Evolutionary conservation across 2,113 vertebrate species (phyloP).

Genomic region (Oryzias curvinotus): DNA sequence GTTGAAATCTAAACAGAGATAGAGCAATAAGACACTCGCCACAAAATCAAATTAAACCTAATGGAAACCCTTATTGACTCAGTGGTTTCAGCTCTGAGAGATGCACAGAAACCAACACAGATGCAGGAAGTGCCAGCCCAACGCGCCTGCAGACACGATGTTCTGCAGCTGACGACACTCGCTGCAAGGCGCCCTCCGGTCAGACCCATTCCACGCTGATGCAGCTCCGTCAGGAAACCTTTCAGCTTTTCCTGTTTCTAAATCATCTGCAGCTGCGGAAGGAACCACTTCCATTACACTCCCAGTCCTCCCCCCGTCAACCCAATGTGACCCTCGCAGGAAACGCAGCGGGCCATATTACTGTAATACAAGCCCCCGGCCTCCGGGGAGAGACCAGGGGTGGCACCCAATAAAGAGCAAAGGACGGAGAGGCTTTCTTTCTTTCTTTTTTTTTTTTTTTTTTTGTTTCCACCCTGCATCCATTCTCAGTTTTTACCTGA

Average conservation of each 20-base stretch:
- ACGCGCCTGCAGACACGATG: slow-evolving; percentile 18
- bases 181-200: slow-evolving; percentile 29
- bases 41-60: no score
- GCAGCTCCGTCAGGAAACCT: slow-evolving; percentile 13
- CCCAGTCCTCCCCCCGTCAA: slow-evolving; percentile 33
- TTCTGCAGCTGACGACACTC: slow-evolving; percentile 41
- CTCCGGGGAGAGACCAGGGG: slow-evolving; percentile 29
- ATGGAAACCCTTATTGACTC: no score
- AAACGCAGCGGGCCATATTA: slow-evolving; percentile 50
- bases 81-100: no score
- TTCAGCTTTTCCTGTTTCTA: slow-evolving; percentile 28
- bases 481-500: slow-evolving; percentile 15
- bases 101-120: slow-evolving; percentile 1
- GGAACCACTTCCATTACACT: slow-evolving; percentile 27
- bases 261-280: slow-evolving; percentile 20
- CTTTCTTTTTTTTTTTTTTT: slow-evolving; percentile 21
- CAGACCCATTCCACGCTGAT: slow-evolving; percentile 27
- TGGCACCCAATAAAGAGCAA: slow-evolving; percentile 21
- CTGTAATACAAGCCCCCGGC: slow-evolving; percentile 50
- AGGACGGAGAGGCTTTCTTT: slow-evolving; percentile 25
- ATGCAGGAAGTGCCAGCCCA: neutral
- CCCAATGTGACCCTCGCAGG: slow-evolving; percentile 62
- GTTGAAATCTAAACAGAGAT: no score
- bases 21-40: no score
- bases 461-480: slow-evolving; percentile 2